These are phyloP conservation scores for Cerceris ruficornis DNA, from an alignment of 2,888 invertebrate species.

Conservation along the genomic window DNA sequence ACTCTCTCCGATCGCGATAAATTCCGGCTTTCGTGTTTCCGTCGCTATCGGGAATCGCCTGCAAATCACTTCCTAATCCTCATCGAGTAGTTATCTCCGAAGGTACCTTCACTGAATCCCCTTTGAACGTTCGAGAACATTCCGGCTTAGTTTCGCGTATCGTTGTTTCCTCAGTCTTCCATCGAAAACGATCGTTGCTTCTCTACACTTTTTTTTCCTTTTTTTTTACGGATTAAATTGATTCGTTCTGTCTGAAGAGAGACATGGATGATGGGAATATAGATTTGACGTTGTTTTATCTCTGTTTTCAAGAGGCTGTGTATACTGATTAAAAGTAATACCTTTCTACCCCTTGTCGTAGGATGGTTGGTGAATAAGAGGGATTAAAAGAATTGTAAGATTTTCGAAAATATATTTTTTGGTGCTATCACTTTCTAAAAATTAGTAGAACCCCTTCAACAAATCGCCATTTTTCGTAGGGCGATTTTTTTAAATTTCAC, in stretches of 20 bases:
- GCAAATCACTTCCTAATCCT: constrained; percentile 76
- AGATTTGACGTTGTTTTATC: too few relatives aligned
- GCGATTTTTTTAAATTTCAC: too few relatives aligned
- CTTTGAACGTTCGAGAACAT: constrained; percentile 59
- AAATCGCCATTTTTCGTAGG: too few relatives aligned
- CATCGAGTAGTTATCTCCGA: constrained; percentile 67
- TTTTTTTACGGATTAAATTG: neutral
- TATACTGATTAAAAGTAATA: too few relatives aligned
- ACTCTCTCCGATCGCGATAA: constrained; percentile 74
- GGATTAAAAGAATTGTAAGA: too few relatives aligned
- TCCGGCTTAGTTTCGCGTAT: constrained; percentile 41
- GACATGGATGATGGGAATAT: too few relatives aligned
- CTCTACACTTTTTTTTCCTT: neutral
- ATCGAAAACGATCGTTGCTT: neutral
- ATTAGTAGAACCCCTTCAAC: too few relatives aligned
- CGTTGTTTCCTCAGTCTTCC: constrained; percentile 47
- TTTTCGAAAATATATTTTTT: too few relatives aligned
- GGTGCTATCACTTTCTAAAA: too few relatives aligned
- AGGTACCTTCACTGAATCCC: constrained; percentile 65
- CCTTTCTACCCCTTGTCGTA: too few relatives aligned
- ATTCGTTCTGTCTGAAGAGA: neutral
- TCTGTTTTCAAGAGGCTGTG: too few relatives aligned
- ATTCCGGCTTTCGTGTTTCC: constrained; percentile 72
- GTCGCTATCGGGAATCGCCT: constrained; percentile 75
- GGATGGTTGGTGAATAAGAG: too few relatives aligned